Evolutionary conservation across 2,888 invertebrate species (phyloP).

Genomic region (Seira sanloemensis): DNA sequence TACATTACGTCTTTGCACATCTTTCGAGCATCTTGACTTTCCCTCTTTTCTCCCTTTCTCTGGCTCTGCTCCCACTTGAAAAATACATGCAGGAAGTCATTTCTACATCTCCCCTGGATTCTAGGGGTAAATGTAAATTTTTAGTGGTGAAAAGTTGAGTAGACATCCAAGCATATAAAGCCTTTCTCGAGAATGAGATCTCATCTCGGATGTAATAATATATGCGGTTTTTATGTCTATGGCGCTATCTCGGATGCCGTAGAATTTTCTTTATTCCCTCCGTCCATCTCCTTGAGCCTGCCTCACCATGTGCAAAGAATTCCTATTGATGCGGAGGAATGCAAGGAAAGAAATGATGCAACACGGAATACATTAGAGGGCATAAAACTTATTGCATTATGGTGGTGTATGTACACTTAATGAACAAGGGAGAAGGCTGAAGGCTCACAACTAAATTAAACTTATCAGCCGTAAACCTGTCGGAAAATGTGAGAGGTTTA

Average conservation of each 20-base stretch:
- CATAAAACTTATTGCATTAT: constrained; percentile 23
- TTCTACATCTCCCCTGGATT: neutral
- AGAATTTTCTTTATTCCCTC: constrained; percentile 35
- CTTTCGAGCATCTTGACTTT: neutral
- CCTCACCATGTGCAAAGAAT: neutral
- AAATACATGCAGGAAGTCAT: neutral
- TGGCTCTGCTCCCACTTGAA: neutral
- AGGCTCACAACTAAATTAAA: constrained; percentile 35
- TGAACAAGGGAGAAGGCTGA: constrained; percentile 39
- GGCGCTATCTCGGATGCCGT: constrained; percentile 31
- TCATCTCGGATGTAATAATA: constrained; percentile 48
- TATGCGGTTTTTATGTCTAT: constrained; percentile 54
- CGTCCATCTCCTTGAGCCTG: constrained; percentile 14
- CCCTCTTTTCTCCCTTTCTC: constrained; percentile 17
- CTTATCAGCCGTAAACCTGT: constrained; percentile 49
- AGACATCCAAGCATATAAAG: neutral
- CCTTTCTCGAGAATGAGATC: constrained; percentile 44
- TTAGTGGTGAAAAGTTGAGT: constrained; percentile 24
- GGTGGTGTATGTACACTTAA: neutral
- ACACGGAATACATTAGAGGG: constrained; percentile 58
- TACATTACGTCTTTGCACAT: constrained; percentile 40
- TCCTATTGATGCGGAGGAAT: neutral
- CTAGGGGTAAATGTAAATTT: constrained; percentile 58
- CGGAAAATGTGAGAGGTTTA: constrained; percentile 39
- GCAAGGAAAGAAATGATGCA: constrained; percentile 44